Conservation (phyloP, 2,113 vertebrate species). For the Ivindomyrus marchei region DNA sequence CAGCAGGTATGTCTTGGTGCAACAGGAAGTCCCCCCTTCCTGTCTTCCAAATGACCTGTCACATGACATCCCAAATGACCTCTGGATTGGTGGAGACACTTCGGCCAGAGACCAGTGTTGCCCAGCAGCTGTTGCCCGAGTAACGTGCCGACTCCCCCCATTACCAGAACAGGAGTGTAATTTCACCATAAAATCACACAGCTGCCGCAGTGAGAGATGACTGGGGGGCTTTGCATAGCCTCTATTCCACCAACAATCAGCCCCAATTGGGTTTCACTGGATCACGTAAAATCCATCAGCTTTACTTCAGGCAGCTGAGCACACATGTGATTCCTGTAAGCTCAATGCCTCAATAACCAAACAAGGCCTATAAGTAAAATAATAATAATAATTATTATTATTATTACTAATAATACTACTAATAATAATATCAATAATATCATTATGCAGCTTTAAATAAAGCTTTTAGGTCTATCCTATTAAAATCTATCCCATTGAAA, state of each 20-base stretch:
- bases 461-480: neutral
- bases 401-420: neutral
- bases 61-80: neutral
- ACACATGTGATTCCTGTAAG: neutral
- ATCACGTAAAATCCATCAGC: slow-evolving; percentile 15
- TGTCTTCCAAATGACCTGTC: neutral
- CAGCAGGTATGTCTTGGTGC: neutral
- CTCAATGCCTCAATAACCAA: slow-evolving; percentile 18
- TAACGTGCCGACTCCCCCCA: neutral
- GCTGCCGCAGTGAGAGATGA: neutral
- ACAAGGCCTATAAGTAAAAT: neutral
- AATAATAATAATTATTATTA: too few relatives aligned
- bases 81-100: neutral
- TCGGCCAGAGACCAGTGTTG: neutral
- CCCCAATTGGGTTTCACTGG: slow-evolving; percentile 19
- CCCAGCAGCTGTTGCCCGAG: neutral
- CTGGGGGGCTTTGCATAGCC: neutral
- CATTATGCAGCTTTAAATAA: slow-evolving; percentile 10
- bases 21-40: neutral
- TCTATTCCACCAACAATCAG: neutral
- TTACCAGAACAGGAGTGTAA: neutral
- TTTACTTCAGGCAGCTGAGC: slow-evolving; percentile 10
- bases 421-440: neutral
- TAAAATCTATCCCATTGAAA: neutral
- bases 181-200: neutral